phyloP scores from a whole-genome alignment of 2,888 invertebrate genomes.

The Drosophila melanosoma region DNA sequence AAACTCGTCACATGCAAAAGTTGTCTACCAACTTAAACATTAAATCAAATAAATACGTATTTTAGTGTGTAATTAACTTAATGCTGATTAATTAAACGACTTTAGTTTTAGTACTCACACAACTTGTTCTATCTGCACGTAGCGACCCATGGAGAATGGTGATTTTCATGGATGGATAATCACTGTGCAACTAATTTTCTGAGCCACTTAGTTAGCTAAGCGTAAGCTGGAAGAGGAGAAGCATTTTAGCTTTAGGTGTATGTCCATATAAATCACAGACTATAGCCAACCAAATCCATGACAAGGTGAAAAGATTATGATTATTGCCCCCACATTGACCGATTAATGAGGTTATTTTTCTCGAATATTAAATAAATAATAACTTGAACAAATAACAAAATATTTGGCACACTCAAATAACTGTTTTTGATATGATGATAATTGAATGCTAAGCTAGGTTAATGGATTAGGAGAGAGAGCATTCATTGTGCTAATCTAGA shows the following conservation, averaged over 20 bases:
- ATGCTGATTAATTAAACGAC: background rate
- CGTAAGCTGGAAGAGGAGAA: constrained; percentile 63
- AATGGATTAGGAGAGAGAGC: background rate
- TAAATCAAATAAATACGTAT: background rate
- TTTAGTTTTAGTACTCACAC: constrained; percentile 44
- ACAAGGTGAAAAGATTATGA: background rate
- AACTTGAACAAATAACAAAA: background rate
- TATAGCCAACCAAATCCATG: background rate
- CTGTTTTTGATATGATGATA: background rate
- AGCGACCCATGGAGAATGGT: constrained; percentile 23
- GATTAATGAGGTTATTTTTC: background rate
- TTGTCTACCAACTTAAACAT: constrained; percentile 11
- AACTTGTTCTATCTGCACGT: constrained; percentile 11
- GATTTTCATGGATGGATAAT: constrained; percentile 3
- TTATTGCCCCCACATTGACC: constrained; percentile 1
- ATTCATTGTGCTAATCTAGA: background rate
- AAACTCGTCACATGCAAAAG: constrained; percentile 29
- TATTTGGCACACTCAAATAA: background rate
- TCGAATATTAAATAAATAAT: background rate
- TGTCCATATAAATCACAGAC: constrained; percentile 2
- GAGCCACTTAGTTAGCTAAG: constrained; percentile 32
- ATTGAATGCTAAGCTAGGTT: background rate
- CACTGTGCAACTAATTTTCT: constrained; percentile 30
- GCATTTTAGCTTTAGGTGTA: constrained; percentile 45
- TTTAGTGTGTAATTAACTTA: background rate